Evolutionary conservation across 2,797 vertebrate species (phyloP).

Genomic region (Gambusia yucatana): DNA sequence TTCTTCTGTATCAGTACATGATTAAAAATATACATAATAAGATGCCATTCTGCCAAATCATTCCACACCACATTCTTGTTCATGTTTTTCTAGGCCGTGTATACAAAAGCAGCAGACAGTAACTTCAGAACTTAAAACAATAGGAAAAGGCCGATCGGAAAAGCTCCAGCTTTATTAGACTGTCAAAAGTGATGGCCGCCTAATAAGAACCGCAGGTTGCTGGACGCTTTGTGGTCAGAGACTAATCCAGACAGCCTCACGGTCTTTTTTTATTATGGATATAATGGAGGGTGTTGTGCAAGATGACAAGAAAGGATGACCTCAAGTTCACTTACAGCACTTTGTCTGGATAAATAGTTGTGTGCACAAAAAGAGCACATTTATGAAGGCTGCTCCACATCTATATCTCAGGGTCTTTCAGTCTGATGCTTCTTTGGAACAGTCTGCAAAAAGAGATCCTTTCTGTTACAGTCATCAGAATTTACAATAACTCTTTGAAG

Average conservation of each 20-base stretch:
- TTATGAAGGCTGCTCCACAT: not conserved
- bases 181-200: conserved; percentile 68
- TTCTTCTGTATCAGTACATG: not conserved
- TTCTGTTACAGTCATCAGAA: not conserved
- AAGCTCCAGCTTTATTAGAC: conserved; percentile 63
- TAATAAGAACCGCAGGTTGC: conserved; percentile 65
- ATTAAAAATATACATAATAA: not conserved
- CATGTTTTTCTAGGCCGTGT: conserved; percentile 55
- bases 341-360: conserved; percentile 11
- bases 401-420: not conserved
- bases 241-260: conserved; percentile 47
- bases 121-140: conserved; percentile 60
- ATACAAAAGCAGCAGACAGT: conserved; percentile 57
- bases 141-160: conserved; percentile 56
- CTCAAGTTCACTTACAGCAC: conserved; percentile 54
- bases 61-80: conserved; percentile 48
- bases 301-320: conserved; percentile 50
- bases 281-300: conserved; percentile 51
- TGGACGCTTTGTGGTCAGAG: conserved; percentile 53
- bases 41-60: conserved; percentile 1
- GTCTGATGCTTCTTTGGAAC: not conserved
- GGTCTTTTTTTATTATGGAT: conserved; percentile 30
- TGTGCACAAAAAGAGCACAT: conserved; percentile 1
- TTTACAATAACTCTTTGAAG: not conserved
- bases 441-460: not conserved